Evolutionary conservation across 2,888 invertebrate species (phyloP), one percentile per base, ranked within the genome.

Genomic region (Pasiphila rectangulata): DNA sequence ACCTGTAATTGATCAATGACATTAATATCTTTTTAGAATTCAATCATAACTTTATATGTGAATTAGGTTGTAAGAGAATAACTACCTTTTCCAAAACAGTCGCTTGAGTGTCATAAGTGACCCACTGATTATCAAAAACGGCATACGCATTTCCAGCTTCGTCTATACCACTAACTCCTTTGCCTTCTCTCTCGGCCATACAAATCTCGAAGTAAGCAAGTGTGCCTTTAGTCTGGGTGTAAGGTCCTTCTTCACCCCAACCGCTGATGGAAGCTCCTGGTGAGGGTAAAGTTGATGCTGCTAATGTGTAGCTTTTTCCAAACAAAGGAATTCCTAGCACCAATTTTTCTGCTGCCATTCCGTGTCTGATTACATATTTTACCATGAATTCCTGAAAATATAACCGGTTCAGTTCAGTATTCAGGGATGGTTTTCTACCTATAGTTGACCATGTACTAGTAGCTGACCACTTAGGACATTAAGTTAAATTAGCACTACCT

Each of bases 41-140:
- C 1, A 12, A 12, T 13, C 6, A 12, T 12, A 25, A 13, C 27
- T 25, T 27, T 4, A 13, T 7, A 13, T 13, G 13, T 27, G 0
- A 13, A 13, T 7, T 4, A 6, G 21, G 15, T 15, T 39, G n/a
- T 7, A 29, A 3, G 15, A 13, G 12, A 13, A 4, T 5, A 41
- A 32, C 29, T 76, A 93, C 93, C 90, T 94, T 94, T 69, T 90
- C 88, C 48, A 85, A 74, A 36, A 94, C 86, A 44, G 93, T 93
- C 9, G 90, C 81, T 0, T 90, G 90, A 60, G 95, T 93, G 54
- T 96, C 96, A 64, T 92, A 96, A 3, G 94, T 93, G 51, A 95
- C 90, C 95, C 95, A 96, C 62, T 95, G 95, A 68, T 94, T 93
- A 3, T 92, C 93, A 37, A 90, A 91, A 4, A 92, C 90, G 1